Evolutionary conservation across 2,888 invertebrate genomes (phyloP), one percentile per base, ranked within the genome.

Genomic region (Lycia hirtaria): DNA sequence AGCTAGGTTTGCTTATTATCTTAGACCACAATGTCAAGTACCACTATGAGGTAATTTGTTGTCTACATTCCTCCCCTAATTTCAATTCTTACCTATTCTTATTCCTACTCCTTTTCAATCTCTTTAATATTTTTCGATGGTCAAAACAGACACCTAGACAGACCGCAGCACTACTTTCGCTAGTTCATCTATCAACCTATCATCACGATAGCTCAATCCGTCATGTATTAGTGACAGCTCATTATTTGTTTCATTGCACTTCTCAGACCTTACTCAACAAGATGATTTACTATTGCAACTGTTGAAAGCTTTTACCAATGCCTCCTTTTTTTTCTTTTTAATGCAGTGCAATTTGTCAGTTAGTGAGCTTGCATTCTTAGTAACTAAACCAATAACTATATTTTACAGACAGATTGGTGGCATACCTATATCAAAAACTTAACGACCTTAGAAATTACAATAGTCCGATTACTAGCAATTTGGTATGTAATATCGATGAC

Each of bases 181-280:
- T 33, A 41, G 35, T 51, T 45, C 53, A 43, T 53, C 38, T 52
- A 61, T 64, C 54, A 56, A 59, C 40, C 53, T 41, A 56, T 53
- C 54, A 43, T 28, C 48, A 48, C 38, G 41, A 63, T 56, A 60
- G 19, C 57, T 56, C 58, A 56, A 64, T 64, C 60, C 32, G 51
- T 64, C 50, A 58, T 41, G 58, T 41, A 49, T 14, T 50, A 53
- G 37, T 41, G 60, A 59, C 60, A 61, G 64, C 53, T 60, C 53
- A 60, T 56, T 58, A 61, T 54, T 58, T 56, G 41, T 60, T 45
- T 60, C 57, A 41, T 30, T 32, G 19, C 20, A 38, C 22, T 38
- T 20, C 30, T 30, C 30, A 12, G 12, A 12, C 30, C 30, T 30
- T 35, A 35, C 38, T 38, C 38, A 22, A 22, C 20, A 22, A 22